A percentile compares a stretch with the other conserved stretches of the same genome.
phyloP scores from a whole-genome alignment of 2,888 invertebrate genomes.

The Macrophya alboannulata region DNA sequence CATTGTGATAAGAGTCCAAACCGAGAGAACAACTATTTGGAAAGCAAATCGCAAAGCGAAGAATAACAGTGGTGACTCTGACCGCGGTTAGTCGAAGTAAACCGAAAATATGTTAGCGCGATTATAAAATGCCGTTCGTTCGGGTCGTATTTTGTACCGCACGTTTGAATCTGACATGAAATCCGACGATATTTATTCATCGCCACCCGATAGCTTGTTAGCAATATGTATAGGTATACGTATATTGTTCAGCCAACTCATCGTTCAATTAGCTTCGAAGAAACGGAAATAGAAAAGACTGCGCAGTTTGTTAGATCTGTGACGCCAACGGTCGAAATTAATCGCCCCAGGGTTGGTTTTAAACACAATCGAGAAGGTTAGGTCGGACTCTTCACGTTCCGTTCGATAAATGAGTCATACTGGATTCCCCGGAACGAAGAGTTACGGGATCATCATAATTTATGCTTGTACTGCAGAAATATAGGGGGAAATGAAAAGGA shows the following conservation, averaged over 20 bases:
- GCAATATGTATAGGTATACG: background rate
- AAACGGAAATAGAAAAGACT: background rate
- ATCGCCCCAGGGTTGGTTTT: background rate
- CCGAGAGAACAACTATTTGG: slow-evolving; percentile 29
- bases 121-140: background rate
- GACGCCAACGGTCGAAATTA: background rate
- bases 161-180: background rate
- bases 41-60: slow-evolving; percentile 23
- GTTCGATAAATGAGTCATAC: background rate
- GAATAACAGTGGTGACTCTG: background rate
- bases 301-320: background rate
- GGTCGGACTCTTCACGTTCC: background rate
- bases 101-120: background rate
- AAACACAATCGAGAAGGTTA: background rate
- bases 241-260: background rate
- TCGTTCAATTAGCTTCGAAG: background rate
- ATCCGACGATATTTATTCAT: background rate
- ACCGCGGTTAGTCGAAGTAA: background rate
- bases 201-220: background rate
- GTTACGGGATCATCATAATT: background rate
- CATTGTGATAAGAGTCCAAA: slow-evolving; percentile 18
- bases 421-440: background rate
- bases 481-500: background rate
- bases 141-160: background rate
- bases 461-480: background rate